Percentiles rank a stretch among this genome's conserved stretches.
phyloP scores from a whole-genome alignment of 2,113 vertebrate species.

The Poecilia latipinna region DNA sequence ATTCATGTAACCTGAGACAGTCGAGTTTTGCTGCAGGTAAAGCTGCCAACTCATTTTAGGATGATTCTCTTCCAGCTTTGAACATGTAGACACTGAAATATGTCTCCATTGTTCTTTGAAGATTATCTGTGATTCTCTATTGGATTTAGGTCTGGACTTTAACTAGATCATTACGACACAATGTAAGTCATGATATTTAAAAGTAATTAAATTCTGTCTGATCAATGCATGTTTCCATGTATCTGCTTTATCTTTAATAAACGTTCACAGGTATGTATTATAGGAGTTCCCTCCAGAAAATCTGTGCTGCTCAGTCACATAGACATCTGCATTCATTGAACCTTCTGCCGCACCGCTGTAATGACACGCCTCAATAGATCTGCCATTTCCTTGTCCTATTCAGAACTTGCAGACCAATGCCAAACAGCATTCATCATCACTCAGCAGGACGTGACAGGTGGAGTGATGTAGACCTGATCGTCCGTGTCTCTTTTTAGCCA shows the following conservation, averaged over 20 bases:
- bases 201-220: not conserved
- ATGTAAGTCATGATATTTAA: not conserved
- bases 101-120: no score
- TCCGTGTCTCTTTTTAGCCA: constrained; percentile 36
- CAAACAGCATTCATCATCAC: constrained; percentile 65
- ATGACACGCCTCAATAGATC: constrained; percentile 35
- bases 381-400: constrained; percentile 43
- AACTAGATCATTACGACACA: no score
- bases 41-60: no score
- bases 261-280: constrained; percentile 32
- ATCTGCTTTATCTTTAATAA: constrained; percentile 54
- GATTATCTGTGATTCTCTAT: no score
- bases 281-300: constrained; percentile 35
- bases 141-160: no score
- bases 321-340: not conserved
- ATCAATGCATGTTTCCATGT: not conserved
- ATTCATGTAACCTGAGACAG: no score
- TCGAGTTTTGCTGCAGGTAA: no score
- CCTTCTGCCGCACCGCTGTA: constrained; percentile 5
- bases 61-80: no score
- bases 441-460: constrained; percentile 49
- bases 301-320: constrained; percentile 21
- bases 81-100: no score
- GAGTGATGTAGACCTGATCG: constrained; percentile 33
- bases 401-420: constrained; percentile 51